phyloP scores from a whole-genome alignment of 2,888 invertebrate species.

The Xestia sexstrigata region DNA sequence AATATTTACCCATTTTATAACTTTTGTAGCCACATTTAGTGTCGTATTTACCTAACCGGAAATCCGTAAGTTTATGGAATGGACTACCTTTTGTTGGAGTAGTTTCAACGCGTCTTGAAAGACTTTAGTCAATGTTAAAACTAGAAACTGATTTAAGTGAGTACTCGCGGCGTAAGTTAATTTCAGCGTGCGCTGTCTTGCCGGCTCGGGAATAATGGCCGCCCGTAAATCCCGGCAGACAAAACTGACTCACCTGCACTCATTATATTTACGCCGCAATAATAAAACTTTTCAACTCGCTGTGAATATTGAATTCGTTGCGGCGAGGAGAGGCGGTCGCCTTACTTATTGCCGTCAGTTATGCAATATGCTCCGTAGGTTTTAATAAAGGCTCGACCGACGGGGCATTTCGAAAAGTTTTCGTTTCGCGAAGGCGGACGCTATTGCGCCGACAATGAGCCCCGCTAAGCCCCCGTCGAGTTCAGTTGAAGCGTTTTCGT shows the following conservation, averaged over 20 bases:
- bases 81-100: not conserved
- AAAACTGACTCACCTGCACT: constrained; percentile 88
- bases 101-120: constrained; percentile 58
- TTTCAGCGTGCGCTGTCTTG: constrained; percentile 80
- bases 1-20: not conserved
- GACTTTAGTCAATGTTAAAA: constrained; percentile 73
- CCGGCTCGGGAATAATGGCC: constrained; percentile 78
- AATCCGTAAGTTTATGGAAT: not conserved
- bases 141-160: constrained; percentile 80
- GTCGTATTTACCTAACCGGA: not conserved
- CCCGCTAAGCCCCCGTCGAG: constrained; percentile 78
- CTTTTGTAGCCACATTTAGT: not conserved
- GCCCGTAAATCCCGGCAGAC: constrained; percentile 86
- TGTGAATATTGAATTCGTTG: constrained; percentile 89
- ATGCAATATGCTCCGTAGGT: constrained; percentile 87
- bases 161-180: constrained; percentile 78
- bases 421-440: constrained; percentile 87
- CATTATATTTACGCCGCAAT: constrained; percentile 90
- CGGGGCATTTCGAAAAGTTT: constrained; percentile 88
- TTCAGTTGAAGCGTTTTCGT: constrained; percentile 77
- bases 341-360: constrained; percentile 89
- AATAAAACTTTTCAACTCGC: constrained; percentile 89
- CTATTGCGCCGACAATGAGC: constrained; percentile 85
- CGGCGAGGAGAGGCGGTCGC: constrained; percentile 85
- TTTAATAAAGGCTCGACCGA: constrained; percentile 88